Evolutionary conservation across 1,140 invertebrate species (phyloP), one percentile per base, ranked within the genome.

Genomic region (Paramacrobiotus metropolitanus): DNA sequence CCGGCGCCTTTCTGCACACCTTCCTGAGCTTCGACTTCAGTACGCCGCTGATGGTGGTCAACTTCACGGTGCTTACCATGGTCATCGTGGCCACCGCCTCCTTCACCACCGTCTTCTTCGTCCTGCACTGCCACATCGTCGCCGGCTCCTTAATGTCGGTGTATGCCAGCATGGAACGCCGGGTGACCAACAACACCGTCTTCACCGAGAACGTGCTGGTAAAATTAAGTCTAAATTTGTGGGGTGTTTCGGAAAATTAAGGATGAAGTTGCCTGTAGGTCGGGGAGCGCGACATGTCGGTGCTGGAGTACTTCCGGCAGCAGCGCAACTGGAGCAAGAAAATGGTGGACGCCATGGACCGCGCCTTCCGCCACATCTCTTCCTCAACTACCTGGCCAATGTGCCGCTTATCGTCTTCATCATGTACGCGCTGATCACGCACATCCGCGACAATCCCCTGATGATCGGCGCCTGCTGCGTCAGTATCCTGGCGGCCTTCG

Each of bases 361-460:
- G 48, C 9, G 24, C 48, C 24, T 55, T 55, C 24, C 9, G 24
- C 4, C 9, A 55, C 4, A 55, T 4, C 24, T 24, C 15, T 55
- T 55, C 48, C 24, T 9, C 48, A 18, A 4, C 48, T 4, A 18
- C 4, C 24, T 55, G 9, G 48, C 48, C 48, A 55, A 55, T 24
- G 48, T 55, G 4, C 48, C 48, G 9, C 48, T 55, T 4, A 55
- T 55, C 24, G 48, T 55, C 24, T 55, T 55, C 48, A 55, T 55
- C 15, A 4, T 24, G 4, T 55, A 55, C 48, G 48, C 9, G 15
- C 24, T 55, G 48, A 24, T 55, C 15, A 18, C 48, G 9, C 24
- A 55, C 24, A 28, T 4, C 9, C 4, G 4, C 9, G 9, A 55
- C 9, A 55, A 4, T 24, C 9, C 9, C 9, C 24, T 55, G 9